Evolutionary conservation across 2,113 vertebrate species (phyloP).

Genomic region (Antigone vipio): DNA sequence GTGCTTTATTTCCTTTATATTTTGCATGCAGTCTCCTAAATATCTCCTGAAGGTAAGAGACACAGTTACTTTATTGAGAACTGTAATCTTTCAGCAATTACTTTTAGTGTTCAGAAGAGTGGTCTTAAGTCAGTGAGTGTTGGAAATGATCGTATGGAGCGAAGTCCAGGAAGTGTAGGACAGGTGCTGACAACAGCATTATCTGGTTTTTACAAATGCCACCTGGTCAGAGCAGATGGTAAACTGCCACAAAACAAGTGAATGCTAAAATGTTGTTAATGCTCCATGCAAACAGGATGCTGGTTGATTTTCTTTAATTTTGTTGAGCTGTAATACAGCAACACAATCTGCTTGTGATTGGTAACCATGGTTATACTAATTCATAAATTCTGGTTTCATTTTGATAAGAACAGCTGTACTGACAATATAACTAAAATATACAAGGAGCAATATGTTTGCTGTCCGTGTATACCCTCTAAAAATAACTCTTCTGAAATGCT

Average conservation of each 20-base stretch:
- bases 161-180: conserved; percentile 5
- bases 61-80: conserved; percentile 30
- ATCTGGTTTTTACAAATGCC: conserved; percentile 60
- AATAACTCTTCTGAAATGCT: conserved; percentile 14
- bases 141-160: not conserved
- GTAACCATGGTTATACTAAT: conserved; percentile 45
- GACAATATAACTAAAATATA: conserved; percentile 35
- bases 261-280: conserved; percentile 29
- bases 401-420: conserved; percentile 63
- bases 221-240: conserved; percentile 71
- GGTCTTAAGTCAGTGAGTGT: not conserved
- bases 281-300: conserved; percentile 27
- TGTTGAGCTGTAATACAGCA: conserved; percentile 29
- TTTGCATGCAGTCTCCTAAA: conserved; percentile 80
- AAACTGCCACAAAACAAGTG: conserved; percentile 46
- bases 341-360: conserved; percentile 37
- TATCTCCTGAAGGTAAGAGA: conserved; percentile 82
- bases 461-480: not conserved
- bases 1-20: conserved; percentile 61
- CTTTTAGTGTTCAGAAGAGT: conserved; percentile 2
- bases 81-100: conserved; percentile 15
- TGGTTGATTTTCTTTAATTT: conserved; percentile 62
- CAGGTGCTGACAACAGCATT: conserved; percentile 56
- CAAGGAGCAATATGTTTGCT: conserved; percentile 23
- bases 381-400: conserved; percentile 59